Conservation (phyloP, 2,113 vertebrate genomes). For the Cettia cetti region DNA sequence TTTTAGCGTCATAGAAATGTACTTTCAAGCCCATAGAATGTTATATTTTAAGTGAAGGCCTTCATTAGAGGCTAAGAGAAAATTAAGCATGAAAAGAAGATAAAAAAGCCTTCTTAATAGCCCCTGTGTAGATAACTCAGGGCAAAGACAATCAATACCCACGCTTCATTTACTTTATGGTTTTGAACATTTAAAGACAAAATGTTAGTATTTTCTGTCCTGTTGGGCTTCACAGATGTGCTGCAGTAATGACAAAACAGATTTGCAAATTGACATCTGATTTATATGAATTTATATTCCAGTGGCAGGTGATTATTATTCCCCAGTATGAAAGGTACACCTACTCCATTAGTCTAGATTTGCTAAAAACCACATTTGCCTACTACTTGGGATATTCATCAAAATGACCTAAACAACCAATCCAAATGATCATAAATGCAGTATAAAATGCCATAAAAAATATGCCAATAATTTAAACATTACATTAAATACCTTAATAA, state of each 20-base stretch:
- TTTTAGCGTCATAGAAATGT: conserved; percentile 66
- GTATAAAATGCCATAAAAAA: not conserved
- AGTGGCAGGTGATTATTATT: conserved; percentile 25
- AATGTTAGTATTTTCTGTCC: conserved; percentile 68
- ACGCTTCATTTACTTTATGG: conserved; percentile 78
- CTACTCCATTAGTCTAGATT: not conserved
- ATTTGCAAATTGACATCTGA: conserved; percentile 57
- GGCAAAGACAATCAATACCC: conserved; percentile 70
- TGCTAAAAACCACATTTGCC: not conserved
- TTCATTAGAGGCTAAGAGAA: conserved; percentile 75
- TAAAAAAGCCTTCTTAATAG: conserved; percentile 70
- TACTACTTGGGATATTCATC: not conserved
- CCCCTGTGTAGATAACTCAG: conserved; percentile 68
- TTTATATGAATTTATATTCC: conserved; percentile 41
- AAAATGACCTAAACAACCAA: not conserved
- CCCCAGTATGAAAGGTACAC: conserved; percentile 10
- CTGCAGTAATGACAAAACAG: conserved; percentile 65
- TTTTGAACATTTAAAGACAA: conserved; percentile 65
- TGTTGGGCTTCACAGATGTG: conserved; percentile 48
- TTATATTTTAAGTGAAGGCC: conserved; percentile 72
- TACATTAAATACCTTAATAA: not conserved
- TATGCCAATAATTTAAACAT: not conserved
- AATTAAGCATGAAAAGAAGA: conserved; percentile 77
- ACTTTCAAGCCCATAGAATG: conserved; percentile 60
- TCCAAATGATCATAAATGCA: not conserved